Evolutionary conservation across 1,140 invertebrate species (phyloP), one percentile per base, ranked within the genome.

Genomic region (Apis cerana): DNA sequence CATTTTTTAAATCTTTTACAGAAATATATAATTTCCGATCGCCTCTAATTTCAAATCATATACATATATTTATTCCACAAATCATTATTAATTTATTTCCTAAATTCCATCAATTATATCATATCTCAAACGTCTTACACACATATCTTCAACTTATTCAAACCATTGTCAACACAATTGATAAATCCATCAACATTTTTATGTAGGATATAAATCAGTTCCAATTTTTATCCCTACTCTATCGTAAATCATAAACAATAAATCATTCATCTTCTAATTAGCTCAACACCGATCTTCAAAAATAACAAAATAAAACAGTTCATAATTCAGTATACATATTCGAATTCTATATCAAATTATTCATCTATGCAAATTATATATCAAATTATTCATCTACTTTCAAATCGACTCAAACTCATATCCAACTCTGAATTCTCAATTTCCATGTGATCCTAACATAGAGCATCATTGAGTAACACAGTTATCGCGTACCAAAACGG

Each of bases 401-500:
- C 4, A 1, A 27, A 27, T 62, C n/a, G 8, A 8, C 23, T 9
- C 8, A 1, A 15, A 62, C 13, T 13, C 23, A 19, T 17, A 19
- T 19, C 13, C 50, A 70, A 54, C 21, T 52, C 48, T 33, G 33
- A 56, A 54, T 12, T 27, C 19, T 13, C 10, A 43, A 43, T 43
- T 58, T 58, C 27, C 19, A n/a, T 2, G 23, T 13, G 10, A 17
- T 21, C 48, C 10, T 27, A 11, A 12, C 69, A n/a, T n/a, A 54
- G 69, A 50, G 8, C 1, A 13, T n/a, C 27, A 48, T 13, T 17
- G 56, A 13, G 58, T 68, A 75, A 59, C 65, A 64, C 43, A 78
- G 65, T 61, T 70, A 77, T 78, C 50, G 80, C 12, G n/a, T 11
- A 27, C 9, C 8, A 70, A 15, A 59, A 54, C 64, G 54, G 21